Evolutionary conservation across 2,888 invertebrate species (phyloP), one percentile per base, ranked within the genome.

Genomic region (Ormyrus labotus): DNA sequence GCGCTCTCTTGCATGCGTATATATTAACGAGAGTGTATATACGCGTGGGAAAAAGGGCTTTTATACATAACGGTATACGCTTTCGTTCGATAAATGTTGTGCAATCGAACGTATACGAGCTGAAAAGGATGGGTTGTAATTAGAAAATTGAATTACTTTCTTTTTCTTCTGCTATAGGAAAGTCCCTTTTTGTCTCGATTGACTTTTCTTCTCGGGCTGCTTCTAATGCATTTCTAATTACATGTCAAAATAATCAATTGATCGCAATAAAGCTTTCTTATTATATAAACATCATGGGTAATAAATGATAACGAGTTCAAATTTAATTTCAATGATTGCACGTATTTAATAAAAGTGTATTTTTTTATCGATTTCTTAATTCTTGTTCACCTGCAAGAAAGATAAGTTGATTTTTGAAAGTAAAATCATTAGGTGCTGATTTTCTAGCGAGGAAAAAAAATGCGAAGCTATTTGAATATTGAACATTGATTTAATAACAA

Each of bases 21-120:
- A 19, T 19, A 48, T 58, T 71, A 71, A 72, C 72, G 63, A 63
- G 53, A 10, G 53, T 72, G 45, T 72, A n/a, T 58, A 63, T 69
- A 76, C 69, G 76, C 68, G 76, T 76, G 76, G 76, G 76, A 76
- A 76, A 76, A 76, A 69, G 76, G 76, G 61, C 69, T 76, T 76
- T 76, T 76, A 76, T 63, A 51, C 55, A 53, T 77, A 77, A 69
- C 76, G 76, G 69, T 77, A 63, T 77, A 63, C 58, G n/a, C n/a
- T 63, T 77, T 69, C 69, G 63, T 63, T 57, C 63, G 69, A 69
- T 77, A 69, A 77, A 77, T 69, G 70, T 77, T 63, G 55, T 48
- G 11, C 69, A 57, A 55, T 77, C 60, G n/a, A 55, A 77, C 57
- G 34, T 63, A 61, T 63, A 34, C 34, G 34, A 34, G 34, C 4